Conservation (phyloP, 2,113 vertebrate genomes). For the Naja naja region DNA sequence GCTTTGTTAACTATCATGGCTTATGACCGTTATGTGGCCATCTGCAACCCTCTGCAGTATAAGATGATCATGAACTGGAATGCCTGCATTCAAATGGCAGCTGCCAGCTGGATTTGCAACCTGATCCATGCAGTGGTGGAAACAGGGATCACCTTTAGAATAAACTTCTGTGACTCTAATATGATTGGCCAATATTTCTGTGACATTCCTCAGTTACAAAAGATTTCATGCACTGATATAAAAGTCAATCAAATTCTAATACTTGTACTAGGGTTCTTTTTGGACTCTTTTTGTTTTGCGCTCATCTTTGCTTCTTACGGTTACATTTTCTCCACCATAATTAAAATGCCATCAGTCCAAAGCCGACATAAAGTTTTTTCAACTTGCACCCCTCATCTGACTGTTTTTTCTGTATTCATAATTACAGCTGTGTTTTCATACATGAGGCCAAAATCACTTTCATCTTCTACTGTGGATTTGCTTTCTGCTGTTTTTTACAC, state of each 20-base stretch:
- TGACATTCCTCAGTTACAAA: conserved; percentile 7
- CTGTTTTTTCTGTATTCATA: neutral
- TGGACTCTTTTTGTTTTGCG: neutral
- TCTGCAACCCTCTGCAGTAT: neutral
- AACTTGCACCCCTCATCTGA: conserved; percentile 7
- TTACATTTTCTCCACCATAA: neutral
- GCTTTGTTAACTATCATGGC: neutral
- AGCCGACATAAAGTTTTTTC: neutral
- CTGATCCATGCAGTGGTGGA: neutral
- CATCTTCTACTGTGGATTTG: neutral
- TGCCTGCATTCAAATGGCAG: neutral
- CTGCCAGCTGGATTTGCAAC: neutral
- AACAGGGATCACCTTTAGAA: neutral
- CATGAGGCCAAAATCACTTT: neutral
- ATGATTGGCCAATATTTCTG: conserved; percentile 1
- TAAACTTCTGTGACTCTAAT: neutral
- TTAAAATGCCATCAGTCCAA: neutral
- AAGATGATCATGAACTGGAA: neutral
- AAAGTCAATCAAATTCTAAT: neutral
- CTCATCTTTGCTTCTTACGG: neutral
- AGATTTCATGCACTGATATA: conserved; percentile 6
- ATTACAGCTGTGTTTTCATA: conserved; percentile 1
- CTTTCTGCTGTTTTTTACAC: neutral
- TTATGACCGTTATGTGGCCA: no score
- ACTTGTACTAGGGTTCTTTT: neutral